Percentiles rank a stretch among this genome's conserved stretches.
These are phyloP conservation scores for Alexandromys oeconomus DNA, from an alignment of 2,797 vertebrate genomes.

Conservation along the genomic window DNA sequence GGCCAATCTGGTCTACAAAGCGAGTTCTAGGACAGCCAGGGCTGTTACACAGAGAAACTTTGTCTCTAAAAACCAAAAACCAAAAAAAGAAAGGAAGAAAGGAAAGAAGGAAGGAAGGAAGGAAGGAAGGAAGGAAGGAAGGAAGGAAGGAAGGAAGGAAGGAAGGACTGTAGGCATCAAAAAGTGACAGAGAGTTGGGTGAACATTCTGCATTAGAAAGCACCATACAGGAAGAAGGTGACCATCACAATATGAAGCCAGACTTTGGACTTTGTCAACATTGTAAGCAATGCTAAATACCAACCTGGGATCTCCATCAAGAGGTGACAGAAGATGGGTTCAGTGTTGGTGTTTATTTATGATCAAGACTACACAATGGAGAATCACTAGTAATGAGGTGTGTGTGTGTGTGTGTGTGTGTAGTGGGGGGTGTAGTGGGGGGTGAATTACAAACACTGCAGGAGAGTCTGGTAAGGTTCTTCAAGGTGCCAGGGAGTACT, in stretches of 20 bases:
- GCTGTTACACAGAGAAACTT: background rate
- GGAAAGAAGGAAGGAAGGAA: too few species aligned
- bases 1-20: background rate
- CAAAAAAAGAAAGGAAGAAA: fast-evolving
- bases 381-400: background rate
- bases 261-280: background rate
- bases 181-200: too few species aligned
- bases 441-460: background rate
- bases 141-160: fast-evolving
- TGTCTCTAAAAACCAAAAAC: background rate
- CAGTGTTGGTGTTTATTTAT: background rate
- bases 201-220: background rate
- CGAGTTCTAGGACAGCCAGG: background rate
- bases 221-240: background rate
- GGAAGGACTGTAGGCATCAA: background rate
- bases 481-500: background rate
- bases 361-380: background rate
- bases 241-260: background rate
- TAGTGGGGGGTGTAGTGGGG: background rate
- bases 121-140: too few species aligned
- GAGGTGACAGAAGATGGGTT: background rate
- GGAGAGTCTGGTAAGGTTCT: background rate
- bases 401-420: too few species aligned
- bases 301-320: background rate
- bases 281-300: background rate